phyloP scores from a whole-genome alignment of 1,140 invertebrate genomes.

The Gonioctena quinquepunctata region DNA sequence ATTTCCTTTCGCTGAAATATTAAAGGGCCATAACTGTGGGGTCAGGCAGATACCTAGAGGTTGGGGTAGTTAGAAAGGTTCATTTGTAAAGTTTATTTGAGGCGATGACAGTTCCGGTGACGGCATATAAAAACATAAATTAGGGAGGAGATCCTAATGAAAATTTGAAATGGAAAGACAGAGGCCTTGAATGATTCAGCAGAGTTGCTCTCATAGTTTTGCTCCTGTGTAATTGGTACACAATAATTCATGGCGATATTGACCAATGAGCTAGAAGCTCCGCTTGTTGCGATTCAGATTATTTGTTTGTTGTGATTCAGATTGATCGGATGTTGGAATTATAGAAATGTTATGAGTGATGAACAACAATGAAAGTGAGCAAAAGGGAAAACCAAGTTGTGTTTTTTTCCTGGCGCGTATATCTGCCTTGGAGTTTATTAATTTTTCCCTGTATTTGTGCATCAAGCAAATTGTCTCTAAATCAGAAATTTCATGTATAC shows the following conservation, averaged over 20 bases:
- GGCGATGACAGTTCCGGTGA: slow-evolving; percentile 6
- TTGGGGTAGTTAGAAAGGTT: slow-evolving; percentile 1
- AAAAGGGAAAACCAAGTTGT: too few relatives aligned
- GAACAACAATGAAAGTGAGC: too few relatives aligned
- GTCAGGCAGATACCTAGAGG: slow-evolving; percentile 11
- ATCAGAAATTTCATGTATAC: too few relatives aligned
- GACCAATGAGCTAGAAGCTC: too few relatives aligned
- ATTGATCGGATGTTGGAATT: too few relatives aligned
- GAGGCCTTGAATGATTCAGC: background rate
- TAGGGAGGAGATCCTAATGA: background rate
- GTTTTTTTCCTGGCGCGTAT: too few relatives aligned
- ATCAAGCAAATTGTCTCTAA: too few relatives aligned
- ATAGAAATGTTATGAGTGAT: too few relatives aligned
- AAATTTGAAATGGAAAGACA: background rate
- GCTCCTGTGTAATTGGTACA: background rate
- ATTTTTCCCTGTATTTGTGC: too few relatives aligned
- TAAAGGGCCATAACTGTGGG: slow-evolving; percentile 19
- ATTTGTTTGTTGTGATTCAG: too few relatives aligned
- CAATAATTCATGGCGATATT: background rate
- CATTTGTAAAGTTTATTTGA: slow-evolving; percentile 18
- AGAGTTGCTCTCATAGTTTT: background rate
- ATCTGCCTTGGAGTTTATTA: too few relatives aligned
- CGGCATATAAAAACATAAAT: slow-evolving; percentile 12
- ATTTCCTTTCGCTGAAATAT: slow-evolving; percentile 21
- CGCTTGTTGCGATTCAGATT: too few relatives aligned